Conservation (phyloP, 2,797 vertebrate species). For the Sarcophilus harrisii region DNA sequence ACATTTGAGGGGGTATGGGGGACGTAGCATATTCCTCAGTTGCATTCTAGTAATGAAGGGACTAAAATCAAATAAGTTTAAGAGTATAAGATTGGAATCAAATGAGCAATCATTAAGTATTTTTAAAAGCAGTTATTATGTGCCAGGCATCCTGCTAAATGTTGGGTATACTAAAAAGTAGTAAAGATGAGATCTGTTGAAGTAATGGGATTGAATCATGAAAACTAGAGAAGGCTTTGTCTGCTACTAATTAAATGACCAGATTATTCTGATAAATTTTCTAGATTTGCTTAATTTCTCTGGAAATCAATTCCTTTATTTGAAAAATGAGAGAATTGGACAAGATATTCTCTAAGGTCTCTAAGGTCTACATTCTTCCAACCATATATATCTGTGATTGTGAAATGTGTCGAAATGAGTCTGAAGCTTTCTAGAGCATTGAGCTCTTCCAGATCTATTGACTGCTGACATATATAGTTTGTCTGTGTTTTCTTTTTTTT, state of each 20-base stretch:
- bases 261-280: neutral
- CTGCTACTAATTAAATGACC: neutral
- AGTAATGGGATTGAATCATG: neutral
- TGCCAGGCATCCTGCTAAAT: neutral
- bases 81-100: neutral
- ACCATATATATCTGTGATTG: neutral
- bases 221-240: neutral
- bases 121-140: neutral
- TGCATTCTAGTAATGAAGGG: neutral
- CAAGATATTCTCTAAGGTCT: neutral
- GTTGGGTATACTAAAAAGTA: neutral
- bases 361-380: neutral
- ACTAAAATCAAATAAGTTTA: neutral
- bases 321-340: neutral
- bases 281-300: neutral
- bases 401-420: neutral
- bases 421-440: neutral
- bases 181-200: neutral
- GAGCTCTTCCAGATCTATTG: neutral
- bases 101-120: neutral
- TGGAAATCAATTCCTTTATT: neutral
- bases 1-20: neutral
- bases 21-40: neutral
- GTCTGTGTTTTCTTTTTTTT: neutral
- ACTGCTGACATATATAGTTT: neutral